These are phyloP conservation scores for Eupithecia subfuscata DNA, from an alignment of 2,888 invertebrate species.

Conservation along the genomic window DNA sequence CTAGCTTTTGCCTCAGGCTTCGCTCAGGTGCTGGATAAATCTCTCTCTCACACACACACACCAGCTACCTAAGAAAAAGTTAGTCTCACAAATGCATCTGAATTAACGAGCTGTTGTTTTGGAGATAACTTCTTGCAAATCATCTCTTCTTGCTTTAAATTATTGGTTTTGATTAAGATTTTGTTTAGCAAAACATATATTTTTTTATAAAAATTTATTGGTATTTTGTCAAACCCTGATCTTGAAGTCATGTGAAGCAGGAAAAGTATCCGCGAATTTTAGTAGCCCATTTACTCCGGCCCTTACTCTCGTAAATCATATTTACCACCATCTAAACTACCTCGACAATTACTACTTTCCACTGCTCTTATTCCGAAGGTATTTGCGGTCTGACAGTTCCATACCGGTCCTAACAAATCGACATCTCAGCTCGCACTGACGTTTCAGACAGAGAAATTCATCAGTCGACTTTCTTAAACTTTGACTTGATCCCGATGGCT, in stretches of 20 bases:
- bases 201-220: no score
- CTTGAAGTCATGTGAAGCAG: neutral
- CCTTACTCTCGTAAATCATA: constrained; percentile 3
- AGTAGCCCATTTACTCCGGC: neutral
- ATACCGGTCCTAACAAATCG: constrained; percentile 28
- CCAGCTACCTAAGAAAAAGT: no score
- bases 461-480: constrained; percentile 36
- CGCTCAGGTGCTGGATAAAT: neutral
- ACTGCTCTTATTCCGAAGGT: constrained; percentile 8
- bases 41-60: no score
- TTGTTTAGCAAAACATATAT: no score
- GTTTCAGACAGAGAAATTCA: constrained; percentile 35
- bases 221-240: no score
- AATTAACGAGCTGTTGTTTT: no score
- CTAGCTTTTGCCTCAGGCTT: neutral
- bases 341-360: constrained; percentile 9
- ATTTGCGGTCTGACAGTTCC: constrained; percentile 12
- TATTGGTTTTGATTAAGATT: no score
- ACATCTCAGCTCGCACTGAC: constrained; percentile 26
- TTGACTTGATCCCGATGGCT: constrained; percentile 35
- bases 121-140: no score
- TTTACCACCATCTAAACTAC: constrained; percentile 7
- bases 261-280: neutral
- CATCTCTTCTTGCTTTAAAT: no score
- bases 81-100: no score